Conservation (phyloP, 2,888 invertebrate genomes). For the Andrena marginata region DNA sequence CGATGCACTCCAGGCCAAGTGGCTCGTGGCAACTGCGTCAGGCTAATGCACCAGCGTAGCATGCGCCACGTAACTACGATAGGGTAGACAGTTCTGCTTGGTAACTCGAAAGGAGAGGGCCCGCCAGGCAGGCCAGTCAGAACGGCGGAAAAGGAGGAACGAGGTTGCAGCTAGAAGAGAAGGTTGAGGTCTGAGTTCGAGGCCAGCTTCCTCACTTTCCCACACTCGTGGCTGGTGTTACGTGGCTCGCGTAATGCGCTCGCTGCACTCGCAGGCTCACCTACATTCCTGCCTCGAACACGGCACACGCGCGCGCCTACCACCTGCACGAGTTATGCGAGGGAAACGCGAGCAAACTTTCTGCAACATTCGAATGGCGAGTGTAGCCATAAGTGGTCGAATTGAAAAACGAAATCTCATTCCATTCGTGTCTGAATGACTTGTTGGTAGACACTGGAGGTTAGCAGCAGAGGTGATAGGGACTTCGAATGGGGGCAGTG, state of each 20-base stretch:
- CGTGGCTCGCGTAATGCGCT: constrained; percentile 61
- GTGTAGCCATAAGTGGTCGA: no score
- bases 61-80: constrained; percentile 37
- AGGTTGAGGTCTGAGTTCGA: constrained; percentile 84
- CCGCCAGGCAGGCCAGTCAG: constrained; percentile 58
- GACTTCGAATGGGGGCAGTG: no score
- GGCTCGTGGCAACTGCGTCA: constrained; percentile 10
- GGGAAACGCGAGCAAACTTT: not conserved
- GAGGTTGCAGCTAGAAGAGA: constrained; percentile 72
- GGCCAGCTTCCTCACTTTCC: constrained; percentile 83
- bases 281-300: constrained; percentile 47
- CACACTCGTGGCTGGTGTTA: constrained; percentile 78
- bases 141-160: constrained; percentile 61
- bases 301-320: not conserved
- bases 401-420: no score
- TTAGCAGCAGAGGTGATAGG: no score
- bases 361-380: not conserved
- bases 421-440: no score
- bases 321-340: constrained; percentile 9
- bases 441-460: no score
- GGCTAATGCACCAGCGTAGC: constrained; percentile 1
- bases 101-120: constrained; percentile 47
- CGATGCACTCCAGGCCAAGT: not conserved
- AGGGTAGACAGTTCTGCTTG: constrained; percentile 45
- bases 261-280: constrained; percentile 54